Conservation (phyloP, 2,888 invertebrate genomes). For the Agonopterix subpropinquella region DNA sequence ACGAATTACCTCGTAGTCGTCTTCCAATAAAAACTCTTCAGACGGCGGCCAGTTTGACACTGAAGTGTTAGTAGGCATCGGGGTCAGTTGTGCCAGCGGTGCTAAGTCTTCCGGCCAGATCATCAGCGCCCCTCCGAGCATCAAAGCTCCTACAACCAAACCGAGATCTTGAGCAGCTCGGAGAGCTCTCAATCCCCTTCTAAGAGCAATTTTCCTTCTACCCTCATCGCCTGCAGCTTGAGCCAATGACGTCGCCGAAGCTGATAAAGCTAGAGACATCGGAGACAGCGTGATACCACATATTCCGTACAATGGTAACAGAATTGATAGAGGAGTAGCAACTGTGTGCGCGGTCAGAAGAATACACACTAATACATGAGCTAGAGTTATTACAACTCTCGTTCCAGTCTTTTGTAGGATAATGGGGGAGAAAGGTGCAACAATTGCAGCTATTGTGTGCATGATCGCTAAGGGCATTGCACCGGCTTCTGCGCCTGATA, state of each 20-base stretch:
- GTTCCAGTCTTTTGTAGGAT: constrained; percentile 61
- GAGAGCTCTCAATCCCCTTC: constrained; percentile 57
- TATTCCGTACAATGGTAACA: constrained; percentile 53
- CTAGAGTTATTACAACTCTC: constrained; percentile 54
- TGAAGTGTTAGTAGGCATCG: constrained; percentile 45
- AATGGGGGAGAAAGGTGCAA: constrained; percentile 64
- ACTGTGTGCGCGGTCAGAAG: constrained; percentile 77
- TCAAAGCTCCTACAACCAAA: constrained; percentile 53
- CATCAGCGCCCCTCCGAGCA: constrained; percentile 66
- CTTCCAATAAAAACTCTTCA: constrained; percentile 73
- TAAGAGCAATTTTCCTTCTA: constrained; percentile 49
- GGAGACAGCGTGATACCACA: constrained; percentile 77
- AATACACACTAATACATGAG: constrained; percentile 73
- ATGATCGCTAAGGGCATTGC: constrained; percentile 78
- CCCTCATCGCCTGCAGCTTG: constrained; percentile 68
- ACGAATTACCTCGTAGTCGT: constrained; percentile 69
- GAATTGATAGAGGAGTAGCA: constrained; percentile 47
- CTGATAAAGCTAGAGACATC: constrained; percentile 73
- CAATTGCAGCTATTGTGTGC: constrained; percentile 77
- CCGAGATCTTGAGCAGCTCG: constrained; percentile 66
- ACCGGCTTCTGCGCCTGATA: constrained; percentile 72
- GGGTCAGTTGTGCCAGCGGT: constrained; percentile 56
- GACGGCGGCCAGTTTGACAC: constrained; percentile 55
- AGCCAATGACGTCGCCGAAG: constrained; percentile 74
- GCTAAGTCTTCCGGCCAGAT: constrained; percentile 61